These are phyloP conservation scores for Cinara cedri DNA, from an alignment of 2,888 invertebrate species.

Conservation along the genomic window DNA sequence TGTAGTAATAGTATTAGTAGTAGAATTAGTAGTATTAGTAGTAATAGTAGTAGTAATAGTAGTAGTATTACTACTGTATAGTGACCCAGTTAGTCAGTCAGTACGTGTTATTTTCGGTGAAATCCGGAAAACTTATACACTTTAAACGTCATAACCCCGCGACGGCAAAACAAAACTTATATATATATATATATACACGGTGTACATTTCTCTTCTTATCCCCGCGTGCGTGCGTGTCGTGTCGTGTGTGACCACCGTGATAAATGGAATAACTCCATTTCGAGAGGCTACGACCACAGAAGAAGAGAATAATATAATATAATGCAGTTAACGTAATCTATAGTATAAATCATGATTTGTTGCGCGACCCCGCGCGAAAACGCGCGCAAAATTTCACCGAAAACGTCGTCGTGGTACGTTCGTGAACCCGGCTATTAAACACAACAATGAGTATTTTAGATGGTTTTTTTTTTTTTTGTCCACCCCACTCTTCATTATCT, in stretches of 20 bases:
- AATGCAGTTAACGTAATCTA: slow-evolving; percentile 57
- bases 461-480: slow-evolving; percentile 4
- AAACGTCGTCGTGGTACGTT: slow-evolving; percentile 28
- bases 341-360: slow-evolving; percentile 56
- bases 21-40: too few relatives aligned
- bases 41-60: too few relatives aligned
- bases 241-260: slow-evolving; percentile 31
- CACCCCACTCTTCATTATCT: background rate
- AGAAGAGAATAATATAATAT: slow-evolving; percentile 17
- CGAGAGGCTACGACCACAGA: slow-evolving; percentile 33
- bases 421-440: slow-evolving; percentile 31
- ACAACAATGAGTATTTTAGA: slow-evolving; percentile 53
- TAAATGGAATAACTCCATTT: slow-evolving; percentile 55
- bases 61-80: too few relatives aligned
- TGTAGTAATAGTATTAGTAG: too few relatives aligned
- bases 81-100: too few relatives aligned
- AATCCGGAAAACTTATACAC: slow-evolving; percentile 30
- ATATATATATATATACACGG: background rate
- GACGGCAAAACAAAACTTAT: slow-evolving; percentile 41
- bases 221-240: background rate
- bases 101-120: background rate
- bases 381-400: slow-evolving; percentile 45
- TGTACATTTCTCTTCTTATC: background rate
- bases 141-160: slow-evolving; percentile 24
- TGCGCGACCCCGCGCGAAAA: slow-evolving; percentile 7